Evolutionary conservation across 2,113 vertebrate genomes (phyloP).

Genomic region (Odocoileus hemionus): DNA sequence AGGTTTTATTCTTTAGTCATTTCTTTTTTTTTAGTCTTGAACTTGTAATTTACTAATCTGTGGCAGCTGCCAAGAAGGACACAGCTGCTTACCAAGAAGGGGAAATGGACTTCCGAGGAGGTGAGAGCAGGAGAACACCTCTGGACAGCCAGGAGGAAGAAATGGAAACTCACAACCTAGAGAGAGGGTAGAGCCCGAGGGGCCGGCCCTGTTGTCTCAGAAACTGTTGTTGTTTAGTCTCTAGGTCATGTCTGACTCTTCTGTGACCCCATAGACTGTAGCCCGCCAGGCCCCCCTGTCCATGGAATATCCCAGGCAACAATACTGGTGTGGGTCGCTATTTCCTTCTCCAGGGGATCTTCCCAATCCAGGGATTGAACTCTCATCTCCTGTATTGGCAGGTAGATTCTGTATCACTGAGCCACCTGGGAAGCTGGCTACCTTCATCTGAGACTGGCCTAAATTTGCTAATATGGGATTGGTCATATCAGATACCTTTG

Average conservation of each 20-base stretch:
- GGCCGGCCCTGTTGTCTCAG: too few species aligned
- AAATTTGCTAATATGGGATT: neutral
- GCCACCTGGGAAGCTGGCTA: neutral
- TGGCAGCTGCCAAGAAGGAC: constrained; percentile 76
- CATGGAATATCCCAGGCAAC: neutral
- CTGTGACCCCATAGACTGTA: neutral
- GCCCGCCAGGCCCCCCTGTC: neutral
- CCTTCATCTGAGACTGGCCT: neutral
- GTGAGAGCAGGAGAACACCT: neutral
- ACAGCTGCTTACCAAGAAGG: constrained; percentile 75
- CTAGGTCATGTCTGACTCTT: neutral
- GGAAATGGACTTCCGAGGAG: constrained; percentile 3
- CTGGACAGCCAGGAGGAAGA: neutral
- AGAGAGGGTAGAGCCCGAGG: rapidly evolving
- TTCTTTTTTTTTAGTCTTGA: constrained; percentile 75
- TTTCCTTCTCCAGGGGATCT: neutral
- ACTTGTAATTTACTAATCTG: constrained; percentile 80
- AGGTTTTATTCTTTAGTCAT: constrained; percentile 80
- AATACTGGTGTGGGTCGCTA: neutral
- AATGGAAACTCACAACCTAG: neutral
- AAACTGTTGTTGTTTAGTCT: neutral
- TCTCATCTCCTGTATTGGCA: neutral
- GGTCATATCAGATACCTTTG: neutral
- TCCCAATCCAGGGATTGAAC: neutral
- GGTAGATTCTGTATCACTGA: neutral